Evolutionary conservation across 1,140 invertebrate genomes (phyloP).

Genomic region (Bicyclus anynana): DNA sequence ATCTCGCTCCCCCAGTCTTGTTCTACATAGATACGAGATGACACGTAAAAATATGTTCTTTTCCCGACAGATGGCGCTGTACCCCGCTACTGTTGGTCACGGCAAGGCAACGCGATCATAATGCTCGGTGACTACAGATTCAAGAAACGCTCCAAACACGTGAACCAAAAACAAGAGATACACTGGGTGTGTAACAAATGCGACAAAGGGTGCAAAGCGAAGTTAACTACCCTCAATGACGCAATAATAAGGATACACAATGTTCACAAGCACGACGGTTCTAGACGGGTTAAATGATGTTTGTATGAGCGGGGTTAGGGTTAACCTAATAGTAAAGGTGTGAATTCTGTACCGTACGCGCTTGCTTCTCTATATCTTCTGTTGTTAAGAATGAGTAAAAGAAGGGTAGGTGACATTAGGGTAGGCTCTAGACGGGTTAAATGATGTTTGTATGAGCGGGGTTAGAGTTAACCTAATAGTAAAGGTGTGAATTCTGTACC

Average conservation of each 20-base stretch:
- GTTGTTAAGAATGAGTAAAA: no score
- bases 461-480: neutral
- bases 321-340: neutral
- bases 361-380: no score
- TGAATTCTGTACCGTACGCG: no score
- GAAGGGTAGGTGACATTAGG: no score
- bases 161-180: slow-evolving; percentile 54
- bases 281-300: slow-evolving; percentile 41
- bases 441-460: slow-evolving; percentile 14
- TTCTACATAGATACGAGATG: no score
- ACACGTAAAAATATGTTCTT: no score
- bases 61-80: slow-evolving; percentile 33
- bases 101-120: slow-evolving; percentile 67
- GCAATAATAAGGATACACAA: slow-evolving; percentile 65
- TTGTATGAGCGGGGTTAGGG: neutral
- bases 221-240: slow-evolving; percentile 60
- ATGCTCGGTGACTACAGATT: slow-evolving; percentile 62
- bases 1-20: no score
- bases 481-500: no score
- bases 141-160: slow-evolving; percentile 61
- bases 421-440: slow-evolving; percentile 42
- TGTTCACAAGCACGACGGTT: slow-evolving; percentile 52
- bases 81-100: slow-evolving; percentile 61
- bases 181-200: slow-evolving; percentile 70
- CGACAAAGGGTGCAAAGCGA: slow-evolving; percentile 65